phyloP scores from a whole-genome alignment of 2,797 vertebrate genomes.

The Sebastes paucispinis region DNA sequence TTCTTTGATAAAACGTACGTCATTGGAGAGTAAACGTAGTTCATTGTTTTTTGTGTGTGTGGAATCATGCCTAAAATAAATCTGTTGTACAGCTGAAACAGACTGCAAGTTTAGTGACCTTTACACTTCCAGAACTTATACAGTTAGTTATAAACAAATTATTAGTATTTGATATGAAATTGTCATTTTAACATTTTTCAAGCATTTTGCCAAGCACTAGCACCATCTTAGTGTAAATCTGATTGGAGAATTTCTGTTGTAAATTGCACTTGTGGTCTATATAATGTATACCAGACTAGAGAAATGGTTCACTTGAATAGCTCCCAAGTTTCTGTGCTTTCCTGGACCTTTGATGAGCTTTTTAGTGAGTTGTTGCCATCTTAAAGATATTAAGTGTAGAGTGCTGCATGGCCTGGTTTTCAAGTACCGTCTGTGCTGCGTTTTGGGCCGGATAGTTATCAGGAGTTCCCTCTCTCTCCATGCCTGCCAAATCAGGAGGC shows the following conservation, averaged over 20 bases:
- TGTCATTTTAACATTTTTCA: not conserved
- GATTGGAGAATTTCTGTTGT: not conserved
- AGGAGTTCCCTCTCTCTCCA: constrained; percentile 52
- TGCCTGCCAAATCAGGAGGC: constrained; percentile 61
- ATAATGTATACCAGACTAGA: not conserved
- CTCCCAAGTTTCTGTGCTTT: not conserved
- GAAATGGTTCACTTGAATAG: not conserved
- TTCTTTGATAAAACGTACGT: not conserved
- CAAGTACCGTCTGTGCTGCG: constrained; percentile 3
- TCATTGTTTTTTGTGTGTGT: not conserved
- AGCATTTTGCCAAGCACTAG: not conserved
- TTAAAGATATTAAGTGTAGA: not conserved
- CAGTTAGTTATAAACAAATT: not conserved
- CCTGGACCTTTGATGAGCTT: not conserved
- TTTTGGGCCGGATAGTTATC: constrained; percentile 44
- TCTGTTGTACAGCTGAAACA: not conserved
- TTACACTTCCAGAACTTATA: not conserved
- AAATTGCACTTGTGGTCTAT: not conserved
- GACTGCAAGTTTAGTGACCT: not conserved
- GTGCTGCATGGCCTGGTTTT: constrained; percentile 35
- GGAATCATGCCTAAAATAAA: not conserved
- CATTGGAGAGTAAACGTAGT: not conserved
- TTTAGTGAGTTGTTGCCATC: not conserved
- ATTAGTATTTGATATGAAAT: not conserved
- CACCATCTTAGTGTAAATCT: not conserved